Evolutionary conservation across 2,888 invertebrate genomes (phyloP).

Genomic region (Sesia bembeciformis): DNA sequence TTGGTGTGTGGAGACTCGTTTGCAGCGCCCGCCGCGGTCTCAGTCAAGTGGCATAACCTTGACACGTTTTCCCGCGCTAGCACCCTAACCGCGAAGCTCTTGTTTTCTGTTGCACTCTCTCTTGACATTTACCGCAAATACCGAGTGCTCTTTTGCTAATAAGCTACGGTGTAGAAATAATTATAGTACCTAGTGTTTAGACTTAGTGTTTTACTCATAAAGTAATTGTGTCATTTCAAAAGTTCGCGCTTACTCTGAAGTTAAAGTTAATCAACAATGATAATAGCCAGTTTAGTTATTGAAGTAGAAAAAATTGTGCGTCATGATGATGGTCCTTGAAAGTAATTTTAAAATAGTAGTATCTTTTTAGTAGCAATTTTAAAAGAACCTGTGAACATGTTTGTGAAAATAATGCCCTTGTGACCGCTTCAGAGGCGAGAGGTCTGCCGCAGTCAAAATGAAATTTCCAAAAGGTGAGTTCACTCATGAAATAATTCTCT

Average conservation of each 20-base stretch:
- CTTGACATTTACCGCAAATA: constrained; percentile 59
- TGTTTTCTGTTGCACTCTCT: constrained; percentile 62
- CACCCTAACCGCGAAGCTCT: constrained; percentile 36
- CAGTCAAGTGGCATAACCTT: constrained; percentile 61
- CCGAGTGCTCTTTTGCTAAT: constrained; percentile 39
- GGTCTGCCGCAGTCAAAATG: constrained; percentile 42
- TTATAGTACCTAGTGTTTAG: neutral
- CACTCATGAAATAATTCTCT: no score
- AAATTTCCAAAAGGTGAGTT: constrained; percentile 46
- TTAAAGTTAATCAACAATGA: no score
- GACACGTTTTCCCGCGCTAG: constrained; percentile 69
- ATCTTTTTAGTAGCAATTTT: neutral
- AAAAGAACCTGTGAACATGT: constrained; percentile 3
- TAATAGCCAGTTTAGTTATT: no score
- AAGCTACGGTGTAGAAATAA: constrained; percentile 15
- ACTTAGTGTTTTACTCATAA: neutral
- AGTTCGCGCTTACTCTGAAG: no score
- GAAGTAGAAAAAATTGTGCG: no score
- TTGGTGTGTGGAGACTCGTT: constrained; percentile 29
- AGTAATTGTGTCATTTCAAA: no score
- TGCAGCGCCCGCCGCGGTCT: constrained; percentile 47
- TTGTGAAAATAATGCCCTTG: constrained; percentile 33
- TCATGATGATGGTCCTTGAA: no score
- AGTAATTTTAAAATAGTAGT: no score
- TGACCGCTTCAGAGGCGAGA: constrained; percentile 31